These are phyloP conservation scores for Ciconia stormi DNA, from an alignment of 2,113 vertebrate species.

Conservation along the genomic window DNA sequence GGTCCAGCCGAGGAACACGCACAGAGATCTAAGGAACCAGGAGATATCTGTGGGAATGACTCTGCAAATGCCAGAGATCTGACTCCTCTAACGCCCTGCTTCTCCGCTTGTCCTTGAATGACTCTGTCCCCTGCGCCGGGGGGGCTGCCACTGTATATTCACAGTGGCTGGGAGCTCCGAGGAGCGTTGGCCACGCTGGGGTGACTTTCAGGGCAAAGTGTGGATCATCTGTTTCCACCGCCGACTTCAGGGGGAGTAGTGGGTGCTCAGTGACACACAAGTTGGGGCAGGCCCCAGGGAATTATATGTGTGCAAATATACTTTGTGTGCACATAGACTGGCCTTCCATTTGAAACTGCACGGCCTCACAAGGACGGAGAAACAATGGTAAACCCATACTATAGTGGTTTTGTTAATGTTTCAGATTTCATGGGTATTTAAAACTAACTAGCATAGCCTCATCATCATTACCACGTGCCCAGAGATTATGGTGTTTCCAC, in stretches of 20 bases:
- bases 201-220: neutral
- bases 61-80: neutral
- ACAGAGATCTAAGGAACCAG: neutral
- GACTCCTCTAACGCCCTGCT: neutral
- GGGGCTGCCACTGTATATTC: neutral
- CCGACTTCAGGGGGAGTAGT: neutral
- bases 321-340: no score
- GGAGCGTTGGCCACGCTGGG: neutral
- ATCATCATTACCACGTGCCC: neutral
- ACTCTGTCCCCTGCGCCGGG: accelerated
- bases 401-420: neutral
- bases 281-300: neutral
- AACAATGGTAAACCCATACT: neutral
- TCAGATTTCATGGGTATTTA: neutral
- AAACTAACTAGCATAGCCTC: neutral
- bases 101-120: neutral
- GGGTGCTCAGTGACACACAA: neutral
- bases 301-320: accelerated
- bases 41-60: neutral
- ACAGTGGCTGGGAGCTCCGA: neutral
- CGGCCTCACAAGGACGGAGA: neutral
- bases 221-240: neutral
- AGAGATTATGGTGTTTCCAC: neutral
- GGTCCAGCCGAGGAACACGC: neutral
- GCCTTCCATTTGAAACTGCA: neutral